Evolutionary conservation across 2,888 invertebrate species (phyloP).

Genomic region (Thymelicus sylvestris): DNA sequence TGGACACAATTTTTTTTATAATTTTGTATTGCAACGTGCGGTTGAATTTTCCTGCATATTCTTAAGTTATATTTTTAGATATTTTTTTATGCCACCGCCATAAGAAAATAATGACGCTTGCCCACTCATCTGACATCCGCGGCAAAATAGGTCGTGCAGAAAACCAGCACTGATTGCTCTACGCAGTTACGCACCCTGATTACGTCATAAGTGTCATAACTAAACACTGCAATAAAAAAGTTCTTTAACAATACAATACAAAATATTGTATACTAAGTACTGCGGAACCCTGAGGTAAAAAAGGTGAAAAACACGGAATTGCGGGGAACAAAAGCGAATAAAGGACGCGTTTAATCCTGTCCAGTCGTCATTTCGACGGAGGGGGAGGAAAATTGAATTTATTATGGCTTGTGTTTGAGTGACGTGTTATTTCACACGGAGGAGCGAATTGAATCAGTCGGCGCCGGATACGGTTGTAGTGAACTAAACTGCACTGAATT

Average conservation of each 20-base stretch:
- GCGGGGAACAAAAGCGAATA: slow-evolving; percentile 78
- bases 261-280: not conserved
- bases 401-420: slow-evolving; percentile 83
- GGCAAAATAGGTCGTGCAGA: no score
- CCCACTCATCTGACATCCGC: no score
- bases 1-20: no score
- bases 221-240: not conserved
- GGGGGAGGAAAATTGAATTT: slow-evolving; percentile 82
- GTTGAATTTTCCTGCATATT: no score
- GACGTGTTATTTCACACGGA: slow-evolving; percentile 83
- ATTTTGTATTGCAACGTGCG: no score
- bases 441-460: slow-evolving; percentile 75
- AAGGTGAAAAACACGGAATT: slow-evolving; percentile 57
- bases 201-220: not conserved
- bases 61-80: no score
- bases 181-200: not conserved
- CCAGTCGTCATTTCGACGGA: slow-evolving; percentile 74
- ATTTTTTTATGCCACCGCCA: no score
- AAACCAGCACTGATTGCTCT: no score
- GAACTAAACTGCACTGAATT: slow-evolving; percentile 23
- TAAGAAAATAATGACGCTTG: no score
- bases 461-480: slow-evolving; percentile 21
- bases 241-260: not conserved
- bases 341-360: slow-evolving; percentile 78
- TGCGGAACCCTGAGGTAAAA: slow-evolving; percentile 51